Percentiles rank a stretch among this genome's conserved stretches.
Conservation (phyloP, 2,113 vertebrate genomes). For the Cygnus buccinator region DNA sequence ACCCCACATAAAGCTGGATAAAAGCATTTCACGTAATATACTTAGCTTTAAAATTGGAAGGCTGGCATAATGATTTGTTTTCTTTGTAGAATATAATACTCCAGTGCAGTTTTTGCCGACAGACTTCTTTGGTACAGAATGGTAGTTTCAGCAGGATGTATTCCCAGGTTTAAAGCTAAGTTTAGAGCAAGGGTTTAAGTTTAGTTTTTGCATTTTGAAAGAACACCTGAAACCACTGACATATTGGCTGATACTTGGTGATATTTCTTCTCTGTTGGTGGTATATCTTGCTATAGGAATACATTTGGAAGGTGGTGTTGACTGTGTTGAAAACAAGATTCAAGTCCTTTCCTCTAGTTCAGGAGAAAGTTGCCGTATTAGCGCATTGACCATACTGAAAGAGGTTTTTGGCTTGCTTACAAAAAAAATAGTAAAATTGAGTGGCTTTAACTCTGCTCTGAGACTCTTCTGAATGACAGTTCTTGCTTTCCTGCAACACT, state of each 20-base stretch:
- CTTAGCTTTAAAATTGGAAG: background rate
- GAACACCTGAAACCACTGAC: background rate
- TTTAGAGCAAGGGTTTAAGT: background rate
- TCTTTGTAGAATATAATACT: too few species aligned
- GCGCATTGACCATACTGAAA: background rate
- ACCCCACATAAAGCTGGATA: background rate
- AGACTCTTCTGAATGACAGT: background rate
- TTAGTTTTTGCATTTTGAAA: background rate
- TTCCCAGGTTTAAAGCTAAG: background rate
- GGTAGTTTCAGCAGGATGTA: background rate
- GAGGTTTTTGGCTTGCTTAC: background rate
- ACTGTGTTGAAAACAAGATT: background rate
- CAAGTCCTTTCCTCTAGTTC: background rate
- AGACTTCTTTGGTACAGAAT: background rate
- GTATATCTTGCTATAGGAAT: background rate
- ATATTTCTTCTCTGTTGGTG: background rate
- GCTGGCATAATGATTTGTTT: background rate
- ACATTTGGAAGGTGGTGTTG: background rate
- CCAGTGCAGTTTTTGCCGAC: background rate
- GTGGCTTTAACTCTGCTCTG: background rate
- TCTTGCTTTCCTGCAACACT: background rate
- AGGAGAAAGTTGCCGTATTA: background rate
- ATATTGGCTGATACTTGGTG: too few species aligned
- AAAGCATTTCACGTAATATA: background rate
- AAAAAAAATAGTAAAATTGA: background rate